Conservation (phyloP, 2,113 vertebrate genomes). For the Athene noctua region DNA sequence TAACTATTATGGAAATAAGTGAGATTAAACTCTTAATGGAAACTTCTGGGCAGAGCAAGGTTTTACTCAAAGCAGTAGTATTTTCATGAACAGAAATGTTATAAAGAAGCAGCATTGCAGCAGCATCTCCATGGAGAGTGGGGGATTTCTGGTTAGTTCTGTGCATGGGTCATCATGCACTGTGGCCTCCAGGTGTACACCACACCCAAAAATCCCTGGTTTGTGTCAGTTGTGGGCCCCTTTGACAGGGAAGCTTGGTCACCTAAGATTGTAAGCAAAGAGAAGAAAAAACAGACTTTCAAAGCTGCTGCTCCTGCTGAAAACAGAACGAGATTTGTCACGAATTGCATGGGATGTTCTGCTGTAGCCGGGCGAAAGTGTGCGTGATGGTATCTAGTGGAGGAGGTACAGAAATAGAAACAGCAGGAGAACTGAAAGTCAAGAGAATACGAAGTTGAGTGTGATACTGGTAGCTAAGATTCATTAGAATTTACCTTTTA, state of each 20-base stretch:
- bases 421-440: background rate
- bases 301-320: background rate
- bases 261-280: background rate
- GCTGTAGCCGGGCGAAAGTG: background rate
- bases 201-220: background rate
- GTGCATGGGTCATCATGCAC: rapidly evolving
- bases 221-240: background rate
- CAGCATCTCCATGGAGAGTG: rapidly evolving
- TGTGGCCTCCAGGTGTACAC: background rate
- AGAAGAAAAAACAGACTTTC: background rate
- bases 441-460: background rate
- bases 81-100: background rate
- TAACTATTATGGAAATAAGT: background rate
- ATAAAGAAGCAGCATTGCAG: background rate
- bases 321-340: background rate
- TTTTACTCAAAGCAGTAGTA: background rate
- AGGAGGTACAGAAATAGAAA: background rate
- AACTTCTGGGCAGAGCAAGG: background rate
- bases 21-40: background rate
- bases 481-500: background rate
- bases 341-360: rapidly evolving
- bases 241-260: background rate
- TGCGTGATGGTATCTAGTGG: background rate
- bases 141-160: background rate
- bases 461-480: background rate